These are phyloP conservation scores for Chirona hameri DNA, from an alignment of 2,888 invertebrate genomes.

Conservation along the genomic window DNA sequence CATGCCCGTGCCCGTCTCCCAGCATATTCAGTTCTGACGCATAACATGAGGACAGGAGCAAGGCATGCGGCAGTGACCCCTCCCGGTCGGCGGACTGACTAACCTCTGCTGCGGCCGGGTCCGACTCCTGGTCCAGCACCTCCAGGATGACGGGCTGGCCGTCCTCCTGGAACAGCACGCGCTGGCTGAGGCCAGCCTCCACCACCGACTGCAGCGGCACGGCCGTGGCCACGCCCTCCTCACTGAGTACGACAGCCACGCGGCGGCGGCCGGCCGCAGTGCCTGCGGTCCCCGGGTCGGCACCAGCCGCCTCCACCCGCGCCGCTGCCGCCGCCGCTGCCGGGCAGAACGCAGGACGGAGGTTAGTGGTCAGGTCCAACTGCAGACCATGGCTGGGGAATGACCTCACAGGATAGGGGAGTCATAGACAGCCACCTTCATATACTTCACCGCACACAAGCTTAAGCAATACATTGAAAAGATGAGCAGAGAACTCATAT, in stretches of 20 bases:
- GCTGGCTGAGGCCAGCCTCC: slow-evolving; percentile 25
- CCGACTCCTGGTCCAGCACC: slow-evolving; percentile 10
- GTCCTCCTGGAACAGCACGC: slow-evolving; percentile 27
- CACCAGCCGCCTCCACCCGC: background rate
- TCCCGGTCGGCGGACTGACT: background rate
- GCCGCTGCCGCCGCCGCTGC: background rate
- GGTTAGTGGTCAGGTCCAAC: background rate
- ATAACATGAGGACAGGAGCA: too few relatives aligned
- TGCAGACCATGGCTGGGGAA: too few relatives aligned
- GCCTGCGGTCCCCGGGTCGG: background rate
- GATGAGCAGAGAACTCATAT: too few relatives aligned
- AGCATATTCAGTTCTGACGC: too few relatives aligned
- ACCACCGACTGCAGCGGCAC: slow-evolving; percentile 28
- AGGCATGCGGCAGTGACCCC: too few relatives aligned
- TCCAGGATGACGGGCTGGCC: slow-evolving; percentile 29
- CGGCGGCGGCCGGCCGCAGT: slow-evolving; percentile 1
- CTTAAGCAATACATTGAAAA: too few relatives aligned
- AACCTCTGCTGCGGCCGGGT: background rate
- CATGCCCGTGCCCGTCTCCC: too few relatives aligned
- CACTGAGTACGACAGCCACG: slow-evolving; percentile 24
- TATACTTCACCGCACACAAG: too few relatives aligned
- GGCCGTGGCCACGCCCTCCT: slow-evolving; percentile 23
- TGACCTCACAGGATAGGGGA: too few relatives aligned
- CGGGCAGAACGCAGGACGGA: background rate
- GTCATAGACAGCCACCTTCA: too few relatives aligned